Base-by-base conservation (phyloP, 2,113 vertebrate species). In the Leuciscus idus region DNA sequence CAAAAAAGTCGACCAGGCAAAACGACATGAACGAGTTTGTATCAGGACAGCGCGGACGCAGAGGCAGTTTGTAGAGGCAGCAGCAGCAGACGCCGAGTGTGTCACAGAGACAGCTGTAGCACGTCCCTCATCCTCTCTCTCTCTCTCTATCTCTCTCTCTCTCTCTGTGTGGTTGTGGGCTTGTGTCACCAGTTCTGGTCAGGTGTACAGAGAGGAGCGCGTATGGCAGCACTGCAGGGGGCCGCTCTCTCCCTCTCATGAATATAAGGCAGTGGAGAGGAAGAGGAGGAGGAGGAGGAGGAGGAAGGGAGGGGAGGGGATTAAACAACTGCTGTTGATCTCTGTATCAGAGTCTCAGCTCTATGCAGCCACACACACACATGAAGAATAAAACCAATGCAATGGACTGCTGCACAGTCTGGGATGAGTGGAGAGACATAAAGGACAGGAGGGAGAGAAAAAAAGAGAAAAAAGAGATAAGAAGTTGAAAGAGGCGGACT, bases 1-100 rank as follows among this genome's bases (percentile, higher is more conserved):
- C 93, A 93, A 94, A 90, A 88, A 91, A 84, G 79, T 89, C 86
- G 30, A 88, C 89, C 87, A 90, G 81, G 64, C 84, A 81, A 86
- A 88, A 89, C 64, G 89, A 91, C 89, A 91, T 90, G 85, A 88
- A 88, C 81, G 50, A 72, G 84, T 87, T 88, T 84, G 86, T 84
- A 83, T 28, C 72, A 9, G 61, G 52, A 26, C 80, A 33, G 68
- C 46, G 61, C 76, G 81, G 68, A 85, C 55, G 2, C 68, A 68
- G 70, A 82, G 84, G 59, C 39, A 46, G 70, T 81, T 81, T 36
- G 61, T 59, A 55, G 68, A 76, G 28, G 57, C 86, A 87, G 88
- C 73, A 85, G 85, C 78, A 50, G 59, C 84, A 59, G 84, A 74
- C 68, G 80, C 83, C 30, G 75, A 87, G 85, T 91, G 85, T 91